Percentiles rank a stretch among this genome's conserved stretches.
These are phyloP conservation scores for Ophiodon elongatus DNA, from an alignment of 2,113 vertebrate species.

Conservation along the genomic window DNA sequence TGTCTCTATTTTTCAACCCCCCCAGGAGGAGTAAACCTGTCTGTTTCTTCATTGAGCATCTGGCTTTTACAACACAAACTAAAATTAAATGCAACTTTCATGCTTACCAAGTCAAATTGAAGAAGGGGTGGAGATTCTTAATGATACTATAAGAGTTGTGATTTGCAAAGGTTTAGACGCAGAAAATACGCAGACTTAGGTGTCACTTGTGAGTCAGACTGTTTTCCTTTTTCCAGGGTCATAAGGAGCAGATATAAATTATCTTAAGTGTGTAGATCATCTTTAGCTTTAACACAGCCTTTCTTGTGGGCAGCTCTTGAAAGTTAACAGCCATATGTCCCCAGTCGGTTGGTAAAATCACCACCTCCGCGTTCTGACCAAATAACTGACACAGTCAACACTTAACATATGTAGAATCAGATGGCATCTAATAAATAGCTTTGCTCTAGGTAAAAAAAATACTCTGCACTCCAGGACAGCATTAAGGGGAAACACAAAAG, in stretches of 20 bases:
- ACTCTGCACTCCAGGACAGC: slow-evolving; percentile 20
- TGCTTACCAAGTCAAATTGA: slow-evolving; percentile 25
- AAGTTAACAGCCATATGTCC: slow-evolving; percentile 71
- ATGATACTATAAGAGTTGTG: slow-evolving; percentile 9
- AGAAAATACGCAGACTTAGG: slow-evolving; percentile 18
- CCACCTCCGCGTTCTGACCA: slow-evolving; percentile 2
- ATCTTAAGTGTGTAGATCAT: slow-evolving; percentile 40
- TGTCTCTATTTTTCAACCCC: slow-evolving; percentile 23
- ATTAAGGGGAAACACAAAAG: slow-evolving; percentile 31
- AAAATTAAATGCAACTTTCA: slow-evolving; percentile 52
- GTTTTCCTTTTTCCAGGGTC: slow-evolving; percentile 15
- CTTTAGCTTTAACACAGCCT: slow-evolving; percentile 44
- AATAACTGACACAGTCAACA: slow-evolving; percentile 1
- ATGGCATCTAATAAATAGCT: slow-evolving; percentile 9
- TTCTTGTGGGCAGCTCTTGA: slow-evolving; percentile 54
- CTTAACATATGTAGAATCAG: background rate
- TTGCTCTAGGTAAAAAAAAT: background rate
- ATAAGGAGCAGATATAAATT: slow-evolving; percentile 50
- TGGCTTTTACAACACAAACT: slow-evolving; percentile 61
- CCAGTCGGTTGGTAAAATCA: slow-evolving; percentile 49
- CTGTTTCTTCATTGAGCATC: slow-evolving; percentile 59
- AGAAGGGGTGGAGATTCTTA: slow-evolving; percentile 39
- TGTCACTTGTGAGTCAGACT: slow-evolving; percentile 21
- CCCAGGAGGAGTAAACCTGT: slow-evolving; percentile 65
- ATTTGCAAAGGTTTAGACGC: background rate